A percentile compares a stretch with the other conserved stretches of the same genome.
These are phyloP conservation scores for Octomys mimax DNA, from an alignment of 2,797 vertebrate genomes.

Conservation along the genomic window DNA sequence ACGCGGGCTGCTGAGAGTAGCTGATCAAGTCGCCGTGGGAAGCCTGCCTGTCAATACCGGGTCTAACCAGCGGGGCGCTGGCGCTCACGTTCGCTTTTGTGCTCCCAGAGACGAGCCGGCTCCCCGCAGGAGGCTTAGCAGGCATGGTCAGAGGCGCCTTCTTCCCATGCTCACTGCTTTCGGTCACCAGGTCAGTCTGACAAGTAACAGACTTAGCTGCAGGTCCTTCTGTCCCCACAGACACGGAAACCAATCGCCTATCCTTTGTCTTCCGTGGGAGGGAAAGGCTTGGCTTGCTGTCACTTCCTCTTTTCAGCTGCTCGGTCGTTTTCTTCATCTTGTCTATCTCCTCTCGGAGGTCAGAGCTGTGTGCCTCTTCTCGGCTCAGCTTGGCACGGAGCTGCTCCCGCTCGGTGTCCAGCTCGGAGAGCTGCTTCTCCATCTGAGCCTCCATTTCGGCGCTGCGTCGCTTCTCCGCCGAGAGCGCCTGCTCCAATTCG, in stretches of 20 bases:
- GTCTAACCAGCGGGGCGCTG: slow-evolving; percentile 85
- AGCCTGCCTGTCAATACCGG: slow-evolving; percentile 87
- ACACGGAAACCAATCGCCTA: slow-evolving; percentile 91
- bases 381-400: slow-evolving; percentile 95
- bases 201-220: slow-evolving; percentile 91
- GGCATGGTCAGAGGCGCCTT: slow-evolving; percentile 92
- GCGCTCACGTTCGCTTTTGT: slow-evolving; percentile 89
- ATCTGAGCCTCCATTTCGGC: slow-evolving; percentile 98
- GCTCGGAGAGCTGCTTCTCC: slow-evolving; percentile 98
- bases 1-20: slow-evolving; percentile 67
- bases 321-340: slow-evolving; percentile 95
- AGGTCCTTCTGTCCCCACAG: slow-evolving; percentile 92
- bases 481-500: slow-evolving; percentile 93
- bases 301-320: slow-evolving; percentile 93
- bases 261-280: slow-evolving; percentile 88
- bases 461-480: slow-evolving; percentile 92
- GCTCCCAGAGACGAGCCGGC: slow-evolving; percentile 91
- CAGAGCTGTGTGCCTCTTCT: slow-evolving; percentile 92
- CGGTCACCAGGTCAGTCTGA: slow-evolving; percentile 92
- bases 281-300: slow-evolving; percentile 88
- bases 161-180: slow-evolving; percentile 90
- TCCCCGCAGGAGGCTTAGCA: slow-evolving; percentile 92
- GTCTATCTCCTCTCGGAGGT: slow-evolving; percentile 94
- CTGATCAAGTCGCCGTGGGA: slow-evolving; percentile 87
- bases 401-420: slow-evolving; percentile 97